Evolutionary conservation across 2,797 vertebrate species (phyloP), one percentile per base, ranked within the genome.

Genomic region (Rhabdophis nuchalis): DNA sequence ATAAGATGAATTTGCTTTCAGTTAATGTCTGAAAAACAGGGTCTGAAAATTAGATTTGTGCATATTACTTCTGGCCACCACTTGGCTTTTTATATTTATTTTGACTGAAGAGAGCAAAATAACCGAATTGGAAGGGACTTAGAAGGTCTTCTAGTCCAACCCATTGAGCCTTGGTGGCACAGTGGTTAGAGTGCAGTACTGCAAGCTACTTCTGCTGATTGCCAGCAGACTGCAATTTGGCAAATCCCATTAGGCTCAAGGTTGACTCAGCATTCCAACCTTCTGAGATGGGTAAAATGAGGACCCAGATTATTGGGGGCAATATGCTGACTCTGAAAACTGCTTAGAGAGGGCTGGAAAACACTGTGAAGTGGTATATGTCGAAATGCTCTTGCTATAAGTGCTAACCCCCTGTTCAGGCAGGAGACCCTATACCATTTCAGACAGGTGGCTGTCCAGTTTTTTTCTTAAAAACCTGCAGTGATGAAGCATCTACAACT

Each of bases 11-110:
- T 36, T 36, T 92, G 41, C 85, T 72, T 60, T 90, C 85, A 72
- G 36, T 77, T 92, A 87, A 92, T 60, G 92, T 90, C 61, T 87
- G 36, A 87, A 87, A 90, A 85, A 89, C 29, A 90, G 92, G 27
- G 29, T 41, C 60, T 90, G 88, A 56, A 92, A 90, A 77, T 36
- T 32, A 72, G 53, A 77, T 20, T 29, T 41, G 86, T 2, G 7
- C 2, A 58, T 46, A 77, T 87, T n/a, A 90, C 14, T 32, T 52
- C 68, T 60, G 20, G 27, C 82, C 54, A 53, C 18, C 27, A 23
- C 13, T 89, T 89, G 58, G 46, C n/a, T 92, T 58, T 36, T 23
- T 54, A 16, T 50, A 54, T 27, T 36, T 61, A 12, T 27, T 53
- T 27, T 57, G 29, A 27, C 25, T 52, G n/a, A 27, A 60, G 25